phyloP scores from a whole-genome alignment of 2,113 vertebrate genomes.

The Thunnus thynnus region DNA sequence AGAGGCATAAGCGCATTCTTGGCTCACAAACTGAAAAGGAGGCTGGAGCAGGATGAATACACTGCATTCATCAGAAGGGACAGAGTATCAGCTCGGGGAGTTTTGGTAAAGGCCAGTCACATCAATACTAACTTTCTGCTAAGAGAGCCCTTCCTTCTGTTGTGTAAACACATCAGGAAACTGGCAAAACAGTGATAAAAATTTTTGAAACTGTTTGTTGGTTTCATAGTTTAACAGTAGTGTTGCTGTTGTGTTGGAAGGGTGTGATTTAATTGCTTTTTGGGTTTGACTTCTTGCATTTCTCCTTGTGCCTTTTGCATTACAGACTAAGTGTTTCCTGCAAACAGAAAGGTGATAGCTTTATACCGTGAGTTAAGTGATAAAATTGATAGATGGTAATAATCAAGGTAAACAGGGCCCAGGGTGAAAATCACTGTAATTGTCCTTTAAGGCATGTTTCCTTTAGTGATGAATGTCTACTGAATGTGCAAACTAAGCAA shows the following conservation, averaged over 20 bases:
- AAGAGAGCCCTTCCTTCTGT: too few species aligned
- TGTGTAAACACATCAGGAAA: not conserved
- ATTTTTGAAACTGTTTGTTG: not conserved
- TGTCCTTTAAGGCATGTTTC: not conserved
- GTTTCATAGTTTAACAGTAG: not conserved
- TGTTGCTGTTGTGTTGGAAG: not conserved
- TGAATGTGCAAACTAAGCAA: conserved; percentile 1
- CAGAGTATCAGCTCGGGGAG: conserved; percentile 16
- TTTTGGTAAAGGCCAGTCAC: conserved; percentile 2
- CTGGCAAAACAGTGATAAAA: not conserved
- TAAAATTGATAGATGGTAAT: not conserved
- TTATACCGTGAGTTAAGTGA: not conserved
- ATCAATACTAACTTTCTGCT: not conserved
- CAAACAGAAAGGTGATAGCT: not conserved
- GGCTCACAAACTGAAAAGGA: conserved; percentile 17
- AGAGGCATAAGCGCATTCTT: conserved; percentile 21
- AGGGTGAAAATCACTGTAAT: not conserved
- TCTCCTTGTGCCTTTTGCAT: not conserved
- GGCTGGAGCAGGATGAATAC: conserved; percentile 27
- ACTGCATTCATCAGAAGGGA: conserved; percentile 12
- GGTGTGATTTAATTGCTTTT: not conserved
- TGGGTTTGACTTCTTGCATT: not conserved
- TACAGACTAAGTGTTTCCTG: too few species aligned
- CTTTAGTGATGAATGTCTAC: not conserved
- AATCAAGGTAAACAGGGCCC: not conserved